Evolutionary conservation across 2,888 invertebrate species (phyloP).

Genomic region (Dendrolimus houi): DNA sequence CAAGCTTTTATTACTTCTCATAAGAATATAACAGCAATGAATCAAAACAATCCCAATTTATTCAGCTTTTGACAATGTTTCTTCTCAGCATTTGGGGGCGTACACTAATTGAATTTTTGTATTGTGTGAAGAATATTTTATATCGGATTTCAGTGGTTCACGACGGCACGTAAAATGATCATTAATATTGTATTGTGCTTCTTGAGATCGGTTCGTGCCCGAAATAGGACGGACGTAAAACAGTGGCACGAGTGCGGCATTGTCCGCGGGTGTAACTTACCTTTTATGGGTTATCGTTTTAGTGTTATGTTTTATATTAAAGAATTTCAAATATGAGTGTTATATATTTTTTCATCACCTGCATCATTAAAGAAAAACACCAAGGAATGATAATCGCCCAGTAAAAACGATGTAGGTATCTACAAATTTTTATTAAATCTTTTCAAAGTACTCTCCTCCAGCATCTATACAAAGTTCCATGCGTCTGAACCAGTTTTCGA

Average conservation of each 20-base stretch:
- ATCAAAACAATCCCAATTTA: neutral
- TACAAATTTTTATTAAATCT: too few species aligned
- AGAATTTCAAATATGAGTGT: too few species aligned
- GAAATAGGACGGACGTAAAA: slow-evolving; percentile 28
- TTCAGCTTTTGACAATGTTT: neutral
- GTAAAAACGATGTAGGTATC: too few species aligned
- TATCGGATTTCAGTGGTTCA: slow-evolving; percentile 37
- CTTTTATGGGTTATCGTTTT: neutral
- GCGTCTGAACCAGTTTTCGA: too few species aligned
- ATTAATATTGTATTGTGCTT: slow-evolving; percentile 49
- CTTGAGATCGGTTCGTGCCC: slow-evolving; percentile 21
- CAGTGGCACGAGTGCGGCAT: slow-evolving; percentile 18
- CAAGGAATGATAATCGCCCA: too few species aligned
- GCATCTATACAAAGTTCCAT: too few species aligned
- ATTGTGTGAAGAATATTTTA: slow-evolving; percentile 25
- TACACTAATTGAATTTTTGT: neutral
- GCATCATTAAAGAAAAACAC: too few species aligned
- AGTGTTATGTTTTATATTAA: too few species aligned
- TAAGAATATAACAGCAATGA: neutral
- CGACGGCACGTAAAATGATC: slow-evolving; percentile 42
- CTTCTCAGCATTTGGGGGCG: neutral
- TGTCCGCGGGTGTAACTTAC: slow-evolving; percentile 1
- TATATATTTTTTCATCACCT: too few species aligned
- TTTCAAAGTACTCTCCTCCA: too few species aligned
- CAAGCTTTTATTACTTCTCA: neutral